phyloP scores from a whole-genome alignment of 2,113 vertebrate genomes.

The Vidua chalybeata region DNA sequence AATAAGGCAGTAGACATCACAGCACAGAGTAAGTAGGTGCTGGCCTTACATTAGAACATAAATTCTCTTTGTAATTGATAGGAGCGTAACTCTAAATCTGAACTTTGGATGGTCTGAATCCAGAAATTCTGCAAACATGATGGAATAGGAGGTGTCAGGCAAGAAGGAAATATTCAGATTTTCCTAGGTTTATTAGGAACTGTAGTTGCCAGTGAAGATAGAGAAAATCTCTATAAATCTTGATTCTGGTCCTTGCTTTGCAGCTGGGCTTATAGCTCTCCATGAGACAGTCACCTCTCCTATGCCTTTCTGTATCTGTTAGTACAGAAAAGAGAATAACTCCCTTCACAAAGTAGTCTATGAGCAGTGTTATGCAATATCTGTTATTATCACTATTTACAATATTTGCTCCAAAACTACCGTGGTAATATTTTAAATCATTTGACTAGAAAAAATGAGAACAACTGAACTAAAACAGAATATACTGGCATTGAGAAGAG shows the following conservation, averaged over 20 bases:
- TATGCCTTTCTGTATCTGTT: not conserved
- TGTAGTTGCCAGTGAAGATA: not conserved
- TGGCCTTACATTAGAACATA: not conserved
- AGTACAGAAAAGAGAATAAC: not conserved
- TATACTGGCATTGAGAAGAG: not conserved
- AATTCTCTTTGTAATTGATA: not conserved
- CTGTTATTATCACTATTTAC: not conserved
- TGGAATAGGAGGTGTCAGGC: not conserved
- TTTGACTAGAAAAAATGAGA: not conserved
- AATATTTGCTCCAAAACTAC: not conserved
- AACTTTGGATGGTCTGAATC: not conserved
- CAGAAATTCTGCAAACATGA: not conserved
- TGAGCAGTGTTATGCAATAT: not conserved
- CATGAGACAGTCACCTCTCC: not conserved
- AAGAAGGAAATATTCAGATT: not conserved
- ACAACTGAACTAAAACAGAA: not conserved
- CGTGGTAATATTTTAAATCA: not conserved
- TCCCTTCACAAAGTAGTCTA: not conserved
- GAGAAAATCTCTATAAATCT: not conserved
- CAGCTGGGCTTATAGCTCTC: not conserved
- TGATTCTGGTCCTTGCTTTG: not conserved
- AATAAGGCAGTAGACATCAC: not conserved
- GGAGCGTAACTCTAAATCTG: not conserved
- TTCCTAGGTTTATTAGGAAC: not conserved
- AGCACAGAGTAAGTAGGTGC: not conserved